These are phyloP conservation scores for Salticus scenicus DNA, from an alignment of 2,888 invertebrate species.

Conservation along the genomic window DNA sequence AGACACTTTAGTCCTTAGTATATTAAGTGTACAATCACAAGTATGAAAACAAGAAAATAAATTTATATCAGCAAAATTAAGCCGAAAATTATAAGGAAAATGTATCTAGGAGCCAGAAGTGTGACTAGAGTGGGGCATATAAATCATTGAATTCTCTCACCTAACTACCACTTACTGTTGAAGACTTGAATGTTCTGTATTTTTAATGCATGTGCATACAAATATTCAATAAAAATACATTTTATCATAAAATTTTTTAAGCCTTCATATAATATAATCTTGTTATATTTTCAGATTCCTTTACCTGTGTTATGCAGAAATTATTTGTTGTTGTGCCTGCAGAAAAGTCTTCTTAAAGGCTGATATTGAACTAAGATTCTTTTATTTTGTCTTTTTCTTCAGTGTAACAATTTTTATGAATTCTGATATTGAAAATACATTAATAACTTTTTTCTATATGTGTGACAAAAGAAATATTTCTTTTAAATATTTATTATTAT, in stretches of 20 bases:
- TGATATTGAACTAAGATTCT: background rate
- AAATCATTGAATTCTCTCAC: too few species aligned
- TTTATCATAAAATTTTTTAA: background rate
- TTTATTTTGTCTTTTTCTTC: background rate
- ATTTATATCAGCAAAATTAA: too few species aligned
- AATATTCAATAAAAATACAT: background rate
- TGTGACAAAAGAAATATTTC: background rate
- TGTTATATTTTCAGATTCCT: conserved; percentile 78
- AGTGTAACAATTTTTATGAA: background rate
- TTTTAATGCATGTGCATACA: too few species aligned
- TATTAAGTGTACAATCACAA: too few species aligned
- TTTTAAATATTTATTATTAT: background rate
- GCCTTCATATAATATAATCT: too few species aligned
- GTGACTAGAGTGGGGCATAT: too few species aligned
- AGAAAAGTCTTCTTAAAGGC: conserved; percentile 77
- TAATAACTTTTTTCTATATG: background rate
- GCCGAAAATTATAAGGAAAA: too few species aligned
- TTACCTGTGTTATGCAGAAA: conserved; percentile 83
- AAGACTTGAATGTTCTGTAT: too few species aligned
- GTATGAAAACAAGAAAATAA: too few species aligned
- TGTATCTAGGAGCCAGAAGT: too few species aligned
- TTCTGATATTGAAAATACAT: background rate
- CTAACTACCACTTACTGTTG: too few species aligned
- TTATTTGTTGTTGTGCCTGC: conserved; percentile 85
- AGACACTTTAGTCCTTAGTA: too few species aligned